phyloP scores from a whole-genome alignment of 2,888 invertebrate genomes.

The Tenthredo scrophulariae region DNA sequence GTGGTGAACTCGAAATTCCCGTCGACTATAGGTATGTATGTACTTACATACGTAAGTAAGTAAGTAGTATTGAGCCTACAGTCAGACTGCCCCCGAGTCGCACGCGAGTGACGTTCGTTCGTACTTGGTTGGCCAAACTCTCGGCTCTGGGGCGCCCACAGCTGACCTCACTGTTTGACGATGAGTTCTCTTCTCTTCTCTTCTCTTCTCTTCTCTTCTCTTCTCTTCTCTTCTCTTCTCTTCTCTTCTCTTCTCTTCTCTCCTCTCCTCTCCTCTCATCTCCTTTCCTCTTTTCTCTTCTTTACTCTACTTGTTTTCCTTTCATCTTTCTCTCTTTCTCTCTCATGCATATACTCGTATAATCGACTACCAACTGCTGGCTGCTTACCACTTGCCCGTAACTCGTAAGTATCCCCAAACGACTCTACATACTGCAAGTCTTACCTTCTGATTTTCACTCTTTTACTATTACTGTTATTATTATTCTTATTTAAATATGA shows the following conservation, averaged over 20 bases:
- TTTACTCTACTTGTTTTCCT: conserved; percentile 2
- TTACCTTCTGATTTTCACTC: no score
- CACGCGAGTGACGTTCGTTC: conserved; percentile 2
- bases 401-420: not conserved
- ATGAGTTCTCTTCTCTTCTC: not conserved
- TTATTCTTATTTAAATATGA: no score
- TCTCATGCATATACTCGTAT: not conserved
- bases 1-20: conserved; percentile 18
- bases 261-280: conserved; percentile 57
- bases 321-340: not conserved
- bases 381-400: conserved; percentile 1
- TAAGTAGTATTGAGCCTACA: not conserved
- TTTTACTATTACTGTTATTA: no score
- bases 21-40: not conserved
- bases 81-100: not conserved
- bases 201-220: conserved; percentile 39
- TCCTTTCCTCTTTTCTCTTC: conserved; percentile 51
- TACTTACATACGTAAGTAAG: not conserved
- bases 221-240: conserved; percentile 47
- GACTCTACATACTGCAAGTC: no score
- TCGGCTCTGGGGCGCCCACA: conserved; percentile 18
- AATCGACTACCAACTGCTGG: not conserved
- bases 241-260: not conserved
- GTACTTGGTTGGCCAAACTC: conserved; percentile 6
- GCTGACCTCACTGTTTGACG: conserved; percentile 16